Percentiles rank a stretch among this genome's conserved stretches.
Evolutionary conservation across 2,797 vertebrate species (phyloP).

Genomic region (Sandelia bainsii): DNA sequence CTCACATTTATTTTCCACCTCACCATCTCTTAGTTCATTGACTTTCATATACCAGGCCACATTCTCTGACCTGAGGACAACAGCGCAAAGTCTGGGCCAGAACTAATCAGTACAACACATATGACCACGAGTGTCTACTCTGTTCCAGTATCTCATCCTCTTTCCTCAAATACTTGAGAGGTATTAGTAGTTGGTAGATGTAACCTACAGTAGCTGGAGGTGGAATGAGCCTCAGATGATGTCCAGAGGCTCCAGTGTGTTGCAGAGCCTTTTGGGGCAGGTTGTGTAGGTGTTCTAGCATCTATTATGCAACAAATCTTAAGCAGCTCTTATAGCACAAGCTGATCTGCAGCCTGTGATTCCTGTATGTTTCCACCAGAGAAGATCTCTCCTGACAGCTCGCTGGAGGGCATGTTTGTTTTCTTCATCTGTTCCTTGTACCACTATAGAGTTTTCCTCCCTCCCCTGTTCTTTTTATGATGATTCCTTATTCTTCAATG

Average conservation of each 20-base stretch:
- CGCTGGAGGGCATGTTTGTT: conserved; percentile 71
- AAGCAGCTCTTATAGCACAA: conserved; percentile 57
- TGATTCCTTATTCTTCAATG: conserved; percentile 28
- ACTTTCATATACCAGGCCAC: conserved; percentile 11
- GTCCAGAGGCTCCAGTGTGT: conserved; percentile 46
- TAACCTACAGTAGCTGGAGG: neutral
- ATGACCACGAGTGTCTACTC: conserved; percentile 1
- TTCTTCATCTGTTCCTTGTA: conserved; percentile 65
- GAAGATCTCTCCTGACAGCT: conserved; percentile 65
- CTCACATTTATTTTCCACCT: conserved; percentile 9
- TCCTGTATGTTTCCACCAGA: conserved; percentile 60
- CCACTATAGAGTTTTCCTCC: conserved; percentile 46
- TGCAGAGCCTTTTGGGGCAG: conserved; percentile 32
- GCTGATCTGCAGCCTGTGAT: conserved; percentile 70
- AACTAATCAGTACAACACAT: conserved; percentile 34
- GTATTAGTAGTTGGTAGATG: conserved; percentile 31
- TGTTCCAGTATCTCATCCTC: conserved; percentile 1
- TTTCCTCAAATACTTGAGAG: conserved; percentile 31
- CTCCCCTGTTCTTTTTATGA: conserved; percentile 42
- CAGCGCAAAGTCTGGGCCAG: neutral
- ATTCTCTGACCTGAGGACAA: neutral
- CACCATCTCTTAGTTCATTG: neutral
- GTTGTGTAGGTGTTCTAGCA: conserved; percentile 62
- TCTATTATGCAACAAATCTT: conserved; percentile 72
- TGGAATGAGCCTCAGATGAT: conserved; percentile 32